Base-by-base conservation (phyloP, 2,797 vertebrate species). In the Muscicapa comitata region DNA sequence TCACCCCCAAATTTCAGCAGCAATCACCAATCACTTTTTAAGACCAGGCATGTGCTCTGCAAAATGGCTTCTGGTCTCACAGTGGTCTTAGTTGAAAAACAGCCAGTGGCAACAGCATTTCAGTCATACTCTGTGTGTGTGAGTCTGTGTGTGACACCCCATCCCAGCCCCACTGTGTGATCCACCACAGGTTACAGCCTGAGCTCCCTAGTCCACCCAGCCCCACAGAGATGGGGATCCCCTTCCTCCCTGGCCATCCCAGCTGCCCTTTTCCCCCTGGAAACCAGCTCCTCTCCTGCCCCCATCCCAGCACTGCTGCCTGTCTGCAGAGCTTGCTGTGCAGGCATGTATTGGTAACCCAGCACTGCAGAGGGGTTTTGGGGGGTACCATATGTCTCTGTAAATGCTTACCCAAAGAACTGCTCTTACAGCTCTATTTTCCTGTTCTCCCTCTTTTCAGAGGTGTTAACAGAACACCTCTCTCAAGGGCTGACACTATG, bases 281-380 rank as follows among this genome's bases (percentile, higher is more conserved):
- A 81, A 75, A 24, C 8, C 6, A 2, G 19, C 5, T 0, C 9
- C n/a, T 42, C 65, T 54, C 33, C 73, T 28, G 40, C 40, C 10
- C 9, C n/a, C 72, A 68, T 38, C 48, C 53, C 58, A 4, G 62
- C 1, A 0, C 17, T 2, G 2, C 57, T 51, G 33, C 37, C 33
- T 21, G 28, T 72, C 78, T 63, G 53, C 4, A 0, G 0, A 1
- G 20, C 31, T 47, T 48, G n/a, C 31, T 76, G 43, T 24, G 26
- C 40, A 68, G n/a, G n/a, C 1, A 3, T 4, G 0, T 5, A 6
- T 9, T 40, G 37, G 35, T 19, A 51, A 19, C 38, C 9, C 50
- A 53, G 24, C 57, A 0, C 33, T 3, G 3, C 16, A 53, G 26
- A 11, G 33, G 10, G 12, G 13, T 11, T 78, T 54, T 53, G 26